Percentiles rank a stretch among this genome's conserved stretches.
phyloP scores from a whole-genome alignment of 2,113 vertebrate genomes.

The Peucedramus taeniatus region DNA sequence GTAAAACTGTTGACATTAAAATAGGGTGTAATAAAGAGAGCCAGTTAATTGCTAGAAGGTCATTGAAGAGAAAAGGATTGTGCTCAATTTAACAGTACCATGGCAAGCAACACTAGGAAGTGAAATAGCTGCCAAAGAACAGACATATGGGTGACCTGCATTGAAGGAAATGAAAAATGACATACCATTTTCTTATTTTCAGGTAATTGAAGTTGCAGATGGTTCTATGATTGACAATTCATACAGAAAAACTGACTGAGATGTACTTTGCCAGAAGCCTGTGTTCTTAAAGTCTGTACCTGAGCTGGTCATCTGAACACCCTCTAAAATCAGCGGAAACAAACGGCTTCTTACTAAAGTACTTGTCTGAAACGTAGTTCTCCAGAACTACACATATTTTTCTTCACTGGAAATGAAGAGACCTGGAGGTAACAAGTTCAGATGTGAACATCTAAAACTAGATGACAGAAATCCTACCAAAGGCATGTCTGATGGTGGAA shows the following conservation, averaged over 20 bases:
- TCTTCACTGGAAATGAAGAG: background rate
- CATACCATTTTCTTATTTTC: background rate
- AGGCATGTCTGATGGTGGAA: background rate
- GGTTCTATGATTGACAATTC: background rate
- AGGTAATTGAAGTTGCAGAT: background rate
- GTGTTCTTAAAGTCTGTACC: background rate
- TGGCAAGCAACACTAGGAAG: background rate
- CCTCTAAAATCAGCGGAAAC: background rate
- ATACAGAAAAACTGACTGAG: background rate
- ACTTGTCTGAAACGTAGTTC: background rate
- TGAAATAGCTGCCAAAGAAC: background rate
- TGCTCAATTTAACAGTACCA: background rate
- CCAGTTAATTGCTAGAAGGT: background rate
- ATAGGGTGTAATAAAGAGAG: constrained; percentile 11
- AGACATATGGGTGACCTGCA: background rate
- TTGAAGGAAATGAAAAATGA: background rate
- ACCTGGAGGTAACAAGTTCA: background rate
- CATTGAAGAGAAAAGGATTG: background rate
- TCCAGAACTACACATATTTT: background rate
- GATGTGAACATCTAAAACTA: background rate
- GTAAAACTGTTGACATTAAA: constrained; percentile 40
- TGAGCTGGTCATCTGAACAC: background rate
- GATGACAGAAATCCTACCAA: background rate
- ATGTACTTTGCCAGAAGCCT: background rate
- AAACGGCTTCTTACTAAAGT: background rate